These are phyloP conservation scores for Acanthosepion esculentum DNA, from an alignment of 2,888 invertebrate genomes.

Conservation along the genomic window DNA sequence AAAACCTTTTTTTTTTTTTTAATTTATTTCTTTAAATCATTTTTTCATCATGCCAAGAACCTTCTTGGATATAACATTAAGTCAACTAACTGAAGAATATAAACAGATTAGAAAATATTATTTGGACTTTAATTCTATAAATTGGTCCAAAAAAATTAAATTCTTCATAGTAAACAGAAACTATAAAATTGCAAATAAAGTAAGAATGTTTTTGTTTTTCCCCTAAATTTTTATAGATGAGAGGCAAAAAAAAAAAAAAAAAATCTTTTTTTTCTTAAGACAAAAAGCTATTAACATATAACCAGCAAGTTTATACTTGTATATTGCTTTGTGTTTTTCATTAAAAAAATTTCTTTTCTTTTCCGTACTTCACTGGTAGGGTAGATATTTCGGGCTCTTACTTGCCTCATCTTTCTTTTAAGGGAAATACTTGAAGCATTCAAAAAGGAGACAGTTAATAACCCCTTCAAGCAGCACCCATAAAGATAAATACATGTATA, in stretches of 20 bases:
- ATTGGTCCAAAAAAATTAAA: too few species aligned
- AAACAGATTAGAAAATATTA: too few species aligned
- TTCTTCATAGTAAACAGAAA: background rate
- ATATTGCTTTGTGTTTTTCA: background rate
- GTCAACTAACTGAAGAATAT: too few species aligned
- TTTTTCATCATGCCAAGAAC: too few species aligned
- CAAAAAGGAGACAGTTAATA: background rate
- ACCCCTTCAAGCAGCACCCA: background rate
- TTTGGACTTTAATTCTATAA: too few species aligned
- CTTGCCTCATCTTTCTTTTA: background rate
- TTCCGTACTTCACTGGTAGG: background rate
- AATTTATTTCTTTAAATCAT: too few species aligned
- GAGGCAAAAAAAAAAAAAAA: too few species aligned
- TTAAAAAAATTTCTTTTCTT: background rate
- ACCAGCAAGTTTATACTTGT: background rate
- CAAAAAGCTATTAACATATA: background rate
- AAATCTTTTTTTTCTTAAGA: background rate
- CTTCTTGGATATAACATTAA: too few species aligned
- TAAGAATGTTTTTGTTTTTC: background rate
- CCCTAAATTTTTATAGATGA: background rate
- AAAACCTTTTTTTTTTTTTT: too few species aligned
- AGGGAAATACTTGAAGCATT: background rate
- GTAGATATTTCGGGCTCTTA: constrained; percentile 21
- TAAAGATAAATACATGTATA: background rate
- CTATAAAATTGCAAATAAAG: background rate